Evolutionary conservation across 2,888 invertebrate genomes (phyloP).

Genomic region (Sesamia inferens): DNA sequence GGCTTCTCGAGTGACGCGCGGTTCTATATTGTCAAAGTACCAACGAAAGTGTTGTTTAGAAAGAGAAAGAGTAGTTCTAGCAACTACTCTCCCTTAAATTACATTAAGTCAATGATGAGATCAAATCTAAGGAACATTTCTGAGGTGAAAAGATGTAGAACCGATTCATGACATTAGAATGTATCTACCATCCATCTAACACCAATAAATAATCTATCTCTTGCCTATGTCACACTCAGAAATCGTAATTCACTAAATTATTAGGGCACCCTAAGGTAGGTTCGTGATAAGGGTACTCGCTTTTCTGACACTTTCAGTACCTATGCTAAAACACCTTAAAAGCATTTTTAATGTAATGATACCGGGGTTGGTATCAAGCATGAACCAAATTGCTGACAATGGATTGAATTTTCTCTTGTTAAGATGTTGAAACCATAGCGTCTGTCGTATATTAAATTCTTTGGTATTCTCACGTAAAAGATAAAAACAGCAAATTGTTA

Average conservation of each 20-base stretch:
- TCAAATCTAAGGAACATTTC: neutral
- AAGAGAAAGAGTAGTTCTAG: too few relatives aligned
- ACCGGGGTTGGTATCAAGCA: neutral
- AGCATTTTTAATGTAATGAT: constrained; percentile 30
- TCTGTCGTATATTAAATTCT: constrained; percentile 24
- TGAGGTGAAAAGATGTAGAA: neutral
- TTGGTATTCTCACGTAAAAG: constrained; percentile 13
- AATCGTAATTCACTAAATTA: neutral
- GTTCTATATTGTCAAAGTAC: constrained; percentile 67
- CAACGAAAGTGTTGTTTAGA: constrained; percentile 56
- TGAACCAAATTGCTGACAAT: constrained; percentile 12
- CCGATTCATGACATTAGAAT: neutral
- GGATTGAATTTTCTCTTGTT: constrained; percentile 34
- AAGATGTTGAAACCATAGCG: constrained; percentile 8
- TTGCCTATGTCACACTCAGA: neutral
- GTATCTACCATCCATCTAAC: neutral
- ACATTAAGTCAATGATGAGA: neutral
- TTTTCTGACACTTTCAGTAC: neutral
- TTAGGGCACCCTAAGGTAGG: neutral
- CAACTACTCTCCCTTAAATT: constrained; percentile 15
- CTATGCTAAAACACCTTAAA: constrained; percentile 6
- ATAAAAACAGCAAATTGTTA: constrained; percentile 1
- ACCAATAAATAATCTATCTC: neutral
- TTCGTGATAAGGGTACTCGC: neutral
- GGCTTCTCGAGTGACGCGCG: constrained; percentile 50